Base-by-base conservation (phyloP, 1,140 invertebrate species). In the Hirudo medicinalis region DNA sequence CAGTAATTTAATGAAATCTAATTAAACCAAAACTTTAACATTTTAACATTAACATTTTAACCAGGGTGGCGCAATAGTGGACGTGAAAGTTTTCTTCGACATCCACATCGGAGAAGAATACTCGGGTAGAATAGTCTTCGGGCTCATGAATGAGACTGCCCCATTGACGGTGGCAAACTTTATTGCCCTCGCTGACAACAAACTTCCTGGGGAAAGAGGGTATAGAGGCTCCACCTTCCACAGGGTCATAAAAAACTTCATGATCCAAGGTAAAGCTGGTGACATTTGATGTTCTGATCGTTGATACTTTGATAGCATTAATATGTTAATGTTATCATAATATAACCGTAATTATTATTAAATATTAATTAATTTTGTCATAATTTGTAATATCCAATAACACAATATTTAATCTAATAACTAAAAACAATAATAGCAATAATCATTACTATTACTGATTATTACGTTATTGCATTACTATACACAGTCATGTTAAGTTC, bases 171-270 rank as follows among this genome's bases (percentile, higher is more conserved):
- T 57, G 19, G 73, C 74, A 67, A 76, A 76, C 57, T 75, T 76
- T 71, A 60, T 67, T 15, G 53, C 69, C 17, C 70, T 76, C 25
- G 73, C 72, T 20, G 79, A 80, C 20, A 27, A 55, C 54, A 77
- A 80, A 63, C 66, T 60, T 54, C 80, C 80, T 15, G 78, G 88
- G 78, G 92, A 92, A 40, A 94, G 91, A 80, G 92, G 92, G 6
- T 97, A 91, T 85, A 92, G 92, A 83, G 88, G 88, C 63, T 91
- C 89, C 79, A 89, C 85, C 75, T 96, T 96, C 86, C 93, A 96
- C 82, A 86, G 94, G 74, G 89, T 97, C 54, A 96, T 97, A 80
- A 91, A 78, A 32, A 67, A 73, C 80, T 97, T 97, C 85, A 97
- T 97, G 94, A 91, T 91, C 81, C 94, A 97, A 84, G 83, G 83